These are phyloP conservation scores for Myzus persicae DNA, from an alignment of 1,140 invertebrate species.

Conservation along the genomic window DNA sequence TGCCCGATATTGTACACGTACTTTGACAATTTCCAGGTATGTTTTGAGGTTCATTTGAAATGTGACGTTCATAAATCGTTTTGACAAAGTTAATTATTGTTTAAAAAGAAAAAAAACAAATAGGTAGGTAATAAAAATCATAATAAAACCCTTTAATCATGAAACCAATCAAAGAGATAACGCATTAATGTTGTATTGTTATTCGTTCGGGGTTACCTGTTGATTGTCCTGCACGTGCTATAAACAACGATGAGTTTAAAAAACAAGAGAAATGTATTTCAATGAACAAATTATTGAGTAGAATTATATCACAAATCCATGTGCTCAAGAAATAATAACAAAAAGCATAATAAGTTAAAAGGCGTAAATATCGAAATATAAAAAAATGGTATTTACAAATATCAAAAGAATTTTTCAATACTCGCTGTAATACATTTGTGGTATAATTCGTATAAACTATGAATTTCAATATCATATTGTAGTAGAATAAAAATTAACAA, in stretches of 20 bases:
- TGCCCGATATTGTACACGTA: background rate
- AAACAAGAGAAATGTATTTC: background rate
- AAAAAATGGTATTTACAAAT: background rate
- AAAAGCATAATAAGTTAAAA: background rate
- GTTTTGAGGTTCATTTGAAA: background rate
- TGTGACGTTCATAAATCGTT: background rate
- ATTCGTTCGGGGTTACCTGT: background rate
- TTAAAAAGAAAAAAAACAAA: background rate
- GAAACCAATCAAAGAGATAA: background rate
- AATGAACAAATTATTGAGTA: background rate
- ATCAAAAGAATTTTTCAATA: background rate
- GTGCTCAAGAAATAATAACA: background rate
- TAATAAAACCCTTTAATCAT: background rate
- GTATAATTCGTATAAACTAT: too few relatives aligned
- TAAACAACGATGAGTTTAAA: background rate
- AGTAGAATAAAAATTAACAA: background rate
- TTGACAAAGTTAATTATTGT: background rate
- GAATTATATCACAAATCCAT: background rate
- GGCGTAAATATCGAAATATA: background rate
- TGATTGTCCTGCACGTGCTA: background rate
- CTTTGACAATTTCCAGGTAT: background rate
- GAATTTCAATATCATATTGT: rapidly evolving
- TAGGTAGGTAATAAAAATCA: background rate
- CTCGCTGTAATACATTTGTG: background rate
- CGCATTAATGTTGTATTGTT: background rate